Evolutionary conservation across 2,888 invertebrate genomes (phyloP).

Genomic region (Ariolimax columbianus): DNA sequence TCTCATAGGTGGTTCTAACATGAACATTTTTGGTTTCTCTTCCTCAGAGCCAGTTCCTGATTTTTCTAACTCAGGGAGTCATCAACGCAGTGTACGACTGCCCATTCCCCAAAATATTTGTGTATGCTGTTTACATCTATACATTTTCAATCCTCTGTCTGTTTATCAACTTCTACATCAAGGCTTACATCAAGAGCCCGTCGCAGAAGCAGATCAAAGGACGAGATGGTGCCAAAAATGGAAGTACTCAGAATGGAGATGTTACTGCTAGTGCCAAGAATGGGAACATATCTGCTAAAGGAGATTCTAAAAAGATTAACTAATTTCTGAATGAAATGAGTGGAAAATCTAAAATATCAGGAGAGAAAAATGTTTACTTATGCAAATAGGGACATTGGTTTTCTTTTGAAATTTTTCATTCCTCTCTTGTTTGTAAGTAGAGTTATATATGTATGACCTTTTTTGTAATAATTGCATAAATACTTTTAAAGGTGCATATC

Average conservation of each 20-base stretch:
- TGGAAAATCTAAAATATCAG: not conserved
- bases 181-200: slow-evolving; percentile 47
- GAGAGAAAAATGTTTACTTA: not conserved
- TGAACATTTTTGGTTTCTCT: not conserved
- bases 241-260: slow-evolving; percentile 26
- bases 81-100: slow-evolving; percentile 50
- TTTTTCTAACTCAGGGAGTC: slow-evolving; percentile 51
- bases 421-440: not conserved
- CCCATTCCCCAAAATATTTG: slow-evolving; percentile 53
- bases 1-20: too few species aligned
- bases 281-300: slow-evolving; percentile 14
- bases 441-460: not conserved
- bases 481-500: not conserved
- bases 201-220: slow-evolving; percentile 16
- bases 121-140: slow-evolving; percentile 52
- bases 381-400: slow-evolving; percentile 5
- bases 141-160: slow-evolving; percentile 53
- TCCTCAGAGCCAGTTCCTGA: slow-evolving; percentile 53
- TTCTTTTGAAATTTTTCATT: not conserved
- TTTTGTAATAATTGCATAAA: not conserved
- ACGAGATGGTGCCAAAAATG: slow-evolving; percentile 21
- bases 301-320: slow-evolving; percentile 23
- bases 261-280: not conserved
- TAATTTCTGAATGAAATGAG: not conserved
- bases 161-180: slow-evolving; percentile 54